Evolutionary conservation across 2,113 vertebrate species (phyloP), one percentile per base, ranked within the genome.

Genomic region (Hydropotes inermis): DNA sequence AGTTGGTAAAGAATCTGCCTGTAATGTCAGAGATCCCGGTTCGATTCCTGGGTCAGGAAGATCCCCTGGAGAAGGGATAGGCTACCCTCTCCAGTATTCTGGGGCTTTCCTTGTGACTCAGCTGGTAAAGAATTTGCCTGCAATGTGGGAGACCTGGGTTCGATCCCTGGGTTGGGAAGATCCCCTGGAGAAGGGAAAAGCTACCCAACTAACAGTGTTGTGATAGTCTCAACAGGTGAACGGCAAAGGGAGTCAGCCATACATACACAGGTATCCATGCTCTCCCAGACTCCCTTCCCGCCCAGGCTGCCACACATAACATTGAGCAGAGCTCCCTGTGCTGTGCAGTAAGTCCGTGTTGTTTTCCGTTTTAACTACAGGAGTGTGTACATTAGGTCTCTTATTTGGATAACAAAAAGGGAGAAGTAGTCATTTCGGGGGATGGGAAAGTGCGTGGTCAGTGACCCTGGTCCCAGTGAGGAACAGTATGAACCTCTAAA

Each of bases 181-280:
- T 70, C 10, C n/a, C n/a, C n/a, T 39, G 67, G 19, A 70, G n/a
- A 70, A 70, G 67, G 67, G 67, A 23, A 70, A 70, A 13, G 67
- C 67, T 39, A 70, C 67, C 10, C n/a, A 23, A 39, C 19, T 23
- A 70, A 70, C n/a, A 70, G n/a, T 39, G n/a, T 13, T 70, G 67
- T 12, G n/a, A 23, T 39, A 39, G n/a, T 70, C 67, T 70, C 67
- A 39, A 70, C n/a, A 70, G n/a, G 5, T 21, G 19, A 70, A 70
- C 0, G 2, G n/a, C 0, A 0, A 39, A 12, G 67, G 67, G n/a
- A 70, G 5, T 36, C 67, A 70, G 67, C 67, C 67, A 36, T 39
- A 70, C 19, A 5, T 12, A 70, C 6, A 1, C n/a, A 70, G 67
- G n/a, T 70, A 21, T 39, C 19, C 67, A 23, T 39, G 23, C 19